Percentiles rank a stretch among this genome's conserved stretches.
These are phyloP conservation scores for Rhadinocentrus ornatus DNA, from an alignment of 2,797 vertebrate genomes.

Conservation along the genomic window DNA sequence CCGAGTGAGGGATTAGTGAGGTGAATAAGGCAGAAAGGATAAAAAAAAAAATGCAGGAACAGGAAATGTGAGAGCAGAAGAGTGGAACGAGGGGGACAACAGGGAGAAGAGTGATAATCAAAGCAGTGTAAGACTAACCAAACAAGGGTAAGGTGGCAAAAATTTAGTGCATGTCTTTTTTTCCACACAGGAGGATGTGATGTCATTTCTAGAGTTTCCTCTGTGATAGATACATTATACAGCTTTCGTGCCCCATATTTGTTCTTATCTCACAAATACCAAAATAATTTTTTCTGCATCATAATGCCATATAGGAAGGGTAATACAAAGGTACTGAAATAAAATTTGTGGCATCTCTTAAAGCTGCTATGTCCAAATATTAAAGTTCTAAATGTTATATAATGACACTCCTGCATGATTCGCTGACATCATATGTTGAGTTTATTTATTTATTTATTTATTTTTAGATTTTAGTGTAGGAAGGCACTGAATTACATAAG, in stretches of 20 bases:
- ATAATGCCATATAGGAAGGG: conserved; percentile 46
- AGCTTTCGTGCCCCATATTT: conserved; percentile 38
- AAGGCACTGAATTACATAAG: conserved; percentile 62
- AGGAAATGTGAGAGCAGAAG: conserved; percentile 59
- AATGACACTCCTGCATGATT: conserved; percentile 59
- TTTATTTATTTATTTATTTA: conserved; percentile 42
- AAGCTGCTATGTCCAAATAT: conserved; percentile 56
- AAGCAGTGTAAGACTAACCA: conserved; percentile 42
- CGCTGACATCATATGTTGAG: conserved; percentile 43
- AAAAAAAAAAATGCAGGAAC: conserved; percentile 35
- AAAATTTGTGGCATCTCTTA: conserved; percentile 65
- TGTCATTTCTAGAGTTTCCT: conserved; percentile 17
- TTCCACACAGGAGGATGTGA: conserved; percentile 10
- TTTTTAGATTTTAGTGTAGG: conserved; percentile 48
- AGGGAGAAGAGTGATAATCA: conserved; percentile 47
- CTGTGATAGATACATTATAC: conserved; percentile 31
- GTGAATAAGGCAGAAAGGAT: conserved; percentile 56
- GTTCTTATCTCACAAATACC: conserved; percentile 50
- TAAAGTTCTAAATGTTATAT: conserved; percentile 56
- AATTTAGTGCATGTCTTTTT: conserved; percentile 14
- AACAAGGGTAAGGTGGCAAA: conserved; percentile 24
- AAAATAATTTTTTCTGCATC: conserved; percentile 51
- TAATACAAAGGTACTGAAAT: conserved; percentile 69
- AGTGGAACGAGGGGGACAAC: conserved; percentile 60
- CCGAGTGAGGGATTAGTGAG: conserved; percentile 57